A percentile compares a stretch with the other conserved stretches of the same genome.
phyloP scores from a whole-genome alignment of 1,140 invertebrate species.

The Aphaenogaster floridana region DNA sequence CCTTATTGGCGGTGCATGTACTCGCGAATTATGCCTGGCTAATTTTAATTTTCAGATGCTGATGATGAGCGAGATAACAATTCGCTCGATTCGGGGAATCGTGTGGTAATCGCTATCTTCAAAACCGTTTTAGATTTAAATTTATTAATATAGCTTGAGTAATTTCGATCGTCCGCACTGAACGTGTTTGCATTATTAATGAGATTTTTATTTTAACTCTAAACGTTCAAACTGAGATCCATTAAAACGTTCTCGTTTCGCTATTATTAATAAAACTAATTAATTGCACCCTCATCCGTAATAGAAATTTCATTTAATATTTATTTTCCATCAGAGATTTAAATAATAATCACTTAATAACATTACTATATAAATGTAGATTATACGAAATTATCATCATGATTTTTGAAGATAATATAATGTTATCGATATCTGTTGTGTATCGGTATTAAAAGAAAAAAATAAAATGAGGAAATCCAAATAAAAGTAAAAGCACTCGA shows the following conservation, averaged over 20 bases:
- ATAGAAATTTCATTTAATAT: constrained; percentile 16
- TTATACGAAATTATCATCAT: neutral
- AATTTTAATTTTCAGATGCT: constrained; percentile 44
- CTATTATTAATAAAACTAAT: neutral
- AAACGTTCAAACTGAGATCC: neutral
- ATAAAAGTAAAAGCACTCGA: neutral
- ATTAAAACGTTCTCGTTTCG: neutral
- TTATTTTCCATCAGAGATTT: neutral
- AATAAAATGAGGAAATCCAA: neutral
- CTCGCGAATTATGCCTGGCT: constrained; percentile 31
- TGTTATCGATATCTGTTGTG: neutral
- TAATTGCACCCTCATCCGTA: neutral
- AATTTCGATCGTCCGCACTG: constrained; percentile 19
- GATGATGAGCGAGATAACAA: constrained; percentile 43
- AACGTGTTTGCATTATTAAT: constrained; percentile 34
- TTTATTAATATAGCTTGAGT: constrained; percentile 30
- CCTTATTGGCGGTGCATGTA: constrained; percentile 27
- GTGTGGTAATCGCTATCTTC: constrained; percentile 28
- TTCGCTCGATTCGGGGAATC: constrained; percentile 35
- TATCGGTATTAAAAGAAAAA: neutral
- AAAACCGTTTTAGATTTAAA: constrained; percentile 11
- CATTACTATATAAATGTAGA: neutral
- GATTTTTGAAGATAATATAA: neutral
- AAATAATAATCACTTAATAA: neutral
- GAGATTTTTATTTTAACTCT: neutral